Conservation (phyloP, 1,140 invertebrate genomes). For the Trinorchestia longiramus region DNA sequence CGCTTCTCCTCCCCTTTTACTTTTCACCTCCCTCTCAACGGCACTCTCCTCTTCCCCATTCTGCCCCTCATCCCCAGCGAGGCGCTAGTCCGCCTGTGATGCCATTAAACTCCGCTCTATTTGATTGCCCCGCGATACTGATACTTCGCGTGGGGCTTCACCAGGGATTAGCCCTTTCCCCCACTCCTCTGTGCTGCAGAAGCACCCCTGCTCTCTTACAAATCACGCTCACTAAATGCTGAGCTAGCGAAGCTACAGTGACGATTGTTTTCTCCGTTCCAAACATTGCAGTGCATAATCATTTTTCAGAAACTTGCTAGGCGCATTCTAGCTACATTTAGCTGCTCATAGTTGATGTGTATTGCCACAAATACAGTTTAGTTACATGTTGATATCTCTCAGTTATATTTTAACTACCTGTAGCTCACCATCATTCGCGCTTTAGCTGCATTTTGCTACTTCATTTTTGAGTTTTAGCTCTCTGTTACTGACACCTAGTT, state of each 20-base stretch:
- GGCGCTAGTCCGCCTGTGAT: neutral
- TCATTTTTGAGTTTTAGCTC: too few relatives aligned
- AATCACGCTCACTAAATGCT: neutral
- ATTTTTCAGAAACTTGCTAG: neutral
- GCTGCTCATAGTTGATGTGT: neutral
- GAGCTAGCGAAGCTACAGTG: neutral
- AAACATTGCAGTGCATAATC: neutral
- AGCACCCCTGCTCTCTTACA: neutral
- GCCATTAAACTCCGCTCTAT: slow-evolving; percentile 47
- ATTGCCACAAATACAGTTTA: neutral
- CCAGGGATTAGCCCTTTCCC: neutral
- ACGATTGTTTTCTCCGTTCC: neutral
- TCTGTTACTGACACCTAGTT: too few relatives aligned
- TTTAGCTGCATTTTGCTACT: too few relatives aligned
- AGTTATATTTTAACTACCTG: too few relatives aligned
- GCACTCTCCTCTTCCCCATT: too few relatives aligned
- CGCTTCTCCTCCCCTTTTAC: neutral
- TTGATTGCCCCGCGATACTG: slow-evolving; percentile 36
- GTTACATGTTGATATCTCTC: neutral
- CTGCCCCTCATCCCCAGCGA: neutral
- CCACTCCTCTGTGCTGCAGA: neutral
- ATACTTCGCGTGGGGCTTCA: slow-evolving; percentile 19
- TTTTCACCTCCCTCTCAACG: too few relatives aligned
- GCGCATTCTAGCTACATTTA: neutral
- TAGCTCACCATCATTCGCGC: too few relatives aligned